These are phyloP conservation scores for Mormyrus proboscirostris DNA, from an alignment of 2,797 vertebrate species.

Conservation along the genomic window DNA sequence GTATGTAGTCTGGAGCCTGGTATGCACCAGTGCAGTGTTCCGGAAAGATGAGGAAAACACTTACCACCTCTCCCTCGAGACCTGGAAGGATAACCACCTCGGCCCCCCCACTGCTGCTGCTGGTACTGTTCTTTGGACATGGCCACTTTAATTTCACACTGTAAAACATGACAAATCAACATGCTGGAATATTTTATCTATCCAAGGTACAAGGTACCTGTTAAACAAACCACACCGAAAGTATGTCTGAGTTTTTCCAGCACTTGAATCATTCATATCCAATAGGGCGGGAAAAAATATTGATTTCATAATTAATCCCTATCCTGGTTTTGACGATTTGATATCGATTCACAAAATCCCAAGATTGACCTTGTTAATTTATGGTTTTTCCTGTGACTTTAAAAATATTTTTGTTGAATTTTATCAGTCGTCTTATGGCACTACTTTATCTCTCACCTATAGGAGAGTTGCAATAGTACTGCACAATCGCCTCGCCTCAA, in stretches of 20 bases:
- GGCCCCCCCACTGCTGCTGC: conserved; percentile 90
- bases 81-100: conserved; percentile 79
- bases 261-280: neutral
- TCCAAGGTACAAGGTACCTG: neutral
- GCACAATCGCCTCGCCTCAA: neutral
- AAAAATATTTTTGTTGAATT: neutral
- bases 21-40: neutral
- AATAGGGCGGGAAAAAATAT: neutral
- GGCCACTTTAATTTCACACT: conserved; percentile 99
- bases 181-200: neutral
- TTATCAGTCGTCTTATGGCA: neutral
- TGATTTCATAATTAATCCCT: neutral
- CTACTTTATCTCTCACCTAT: neutral
- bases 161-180: conserved; percentile 9
- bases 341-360: neutral
- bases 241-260: neutral
- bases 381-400: neutral
- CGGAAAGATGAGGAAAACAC: conserved; percentile 25
- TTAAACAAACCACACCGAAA: neutral
- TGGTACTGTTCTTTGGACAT: conserved; percentile 99
- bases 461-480: neutral
- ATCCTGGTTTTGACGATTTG: neutral
- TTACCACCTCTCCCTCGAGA: conserved; percentile 86
- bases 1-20: neutral
- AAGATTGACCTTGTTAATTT: neutral